These are phyloP conservation scores for Siniperca undulata DNA, from an alignment of 2,797 vertebrate genomes.

Conservation along the genomic window DNA sequence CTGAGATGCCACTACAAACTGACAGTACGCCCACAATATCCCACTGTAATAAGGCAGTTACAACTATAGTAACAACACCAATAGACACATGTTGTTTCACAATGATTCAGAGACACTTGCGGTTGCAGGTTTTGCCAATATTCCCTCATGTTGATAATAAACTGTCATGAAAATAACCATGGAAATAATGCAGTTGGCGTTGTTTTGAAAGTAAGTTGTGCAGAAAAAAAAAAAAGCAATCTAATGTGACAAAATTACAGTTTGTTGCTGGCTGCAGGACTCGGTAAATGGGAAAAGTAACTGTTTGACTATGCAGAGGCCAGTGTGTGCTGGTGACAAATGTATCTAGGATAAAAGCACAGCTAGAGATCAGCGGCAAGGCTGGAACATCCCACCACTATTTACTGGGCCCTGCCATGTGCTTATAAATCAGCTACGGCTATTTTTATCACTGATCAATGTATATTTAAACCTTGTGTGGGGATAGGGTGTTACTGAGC, in stretches of 20 bases:
- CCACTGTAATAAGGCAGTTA: slow-evolving; percentile 54
- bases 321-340: slow-evolving; percentile 52
- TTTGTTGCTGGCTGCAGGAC: slow-evolving; percentile 5
- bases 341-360: slow-evolving; percentile 58
- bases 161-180: slow-evolving; percentile 6
- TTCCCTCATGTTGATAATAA: slow-evolving; percentile 20
- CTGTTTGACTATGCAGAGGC: slow-evolving; percentile 35
- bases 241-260: slow-evolving; percentile 32
- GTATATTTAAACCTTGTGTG: slow-evolving; percentile 70
- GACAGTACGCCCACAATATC: slow-evolving; percentile 56
- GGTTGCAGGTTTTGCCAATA: slow-evolving; percentile 32
- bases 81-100: slow-evolving; percentile 11
- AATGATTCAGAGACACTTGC: slow-evolving; percentile 22
- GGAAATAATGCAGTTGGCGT: slow-evolving; percentile 23
- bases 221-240: slow-evolving; percentile 35
- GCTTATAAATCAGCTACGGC: slow-evolving; percentile 57
- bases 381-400: slow-evolving; percentile 57
- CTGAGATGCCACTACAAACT: slow-evolving; percentile 64
- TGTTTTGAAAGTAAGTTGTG: slow-evolving; percentile 41
- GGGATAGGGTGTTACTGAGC: slow-evolving; percentile 17
- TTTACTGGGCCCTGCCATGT: slow-evolving; percentile 53
- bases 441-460: slow-evolving; percentile 67
- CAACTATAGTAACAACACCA: slow-evolving; percentile 29
- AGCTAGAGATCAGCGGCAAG: slow-evolving; percentile 61
- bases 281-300: slow-evolving; percentile 29